Conservation (phyloP, 2,113 vertebrate species). For the Archocentrus centrarchus region DNA sequence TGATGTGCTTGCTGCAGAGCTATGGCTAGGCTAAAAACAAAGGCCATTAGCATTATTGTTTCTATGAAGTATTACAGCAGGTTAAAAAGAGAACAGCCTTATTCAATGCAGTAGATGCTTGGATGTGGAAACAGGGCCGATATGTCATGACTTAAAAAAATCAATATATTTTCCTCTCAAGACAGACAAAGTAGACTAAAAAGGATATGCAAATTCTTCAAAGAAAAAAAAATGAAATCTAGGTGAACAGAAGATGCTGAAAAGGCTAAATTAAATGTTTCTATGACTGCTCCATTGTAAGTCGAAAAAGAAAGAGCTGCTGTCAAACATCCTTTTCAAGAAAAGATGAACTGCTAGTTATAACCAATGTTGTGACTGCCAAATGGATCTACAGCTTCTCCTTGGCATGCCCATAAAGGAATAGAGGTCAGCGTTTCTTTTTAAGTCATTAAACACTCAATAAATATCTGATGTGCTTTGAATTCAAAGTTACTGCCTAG, state of each 20-base stretch:
- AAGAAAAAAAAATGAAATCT: neutral
- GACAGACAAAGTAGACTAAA: no score
- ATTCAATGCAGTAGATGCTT: neutral
- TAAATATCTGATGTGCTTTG: conserved; percentile 4
- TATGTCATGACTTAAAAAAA: no score
- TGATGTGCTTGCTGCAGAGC: neutral
- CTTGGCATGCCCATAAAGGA: conserved; percentile 2
- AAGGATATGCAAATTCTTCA: no score
- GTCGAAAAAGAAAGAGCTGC: neutral
- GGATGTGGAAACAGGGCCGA: neutral
- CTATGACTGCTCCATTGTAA: neutral
- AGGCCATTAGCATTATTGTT: neutral
- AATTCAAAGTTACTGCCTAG: conserved; percentile 14
- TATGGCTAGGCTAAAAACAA: neutral
- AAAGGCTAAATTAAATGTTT: neutral
- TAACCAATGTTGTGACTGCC: neutral
- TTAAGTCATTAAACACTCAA: conserved; percentile 8
- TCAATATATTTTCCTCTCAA: neutral
- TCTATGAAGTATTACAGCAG: neutral
- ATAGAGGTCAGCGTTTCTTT: conserved; percentile 17
- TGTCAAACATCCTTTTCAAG: neutral
- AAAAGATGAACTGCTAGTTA: neutral
- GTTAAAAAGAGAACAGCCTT: neutral
- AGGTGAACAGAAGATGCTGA: neutral
- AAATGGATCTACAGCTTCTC: neutral